Evolutionary conservation across 2,888 invertebrate genomes (phyloP).

Genomic region (Prostheceraeus crozeri): DNA sequence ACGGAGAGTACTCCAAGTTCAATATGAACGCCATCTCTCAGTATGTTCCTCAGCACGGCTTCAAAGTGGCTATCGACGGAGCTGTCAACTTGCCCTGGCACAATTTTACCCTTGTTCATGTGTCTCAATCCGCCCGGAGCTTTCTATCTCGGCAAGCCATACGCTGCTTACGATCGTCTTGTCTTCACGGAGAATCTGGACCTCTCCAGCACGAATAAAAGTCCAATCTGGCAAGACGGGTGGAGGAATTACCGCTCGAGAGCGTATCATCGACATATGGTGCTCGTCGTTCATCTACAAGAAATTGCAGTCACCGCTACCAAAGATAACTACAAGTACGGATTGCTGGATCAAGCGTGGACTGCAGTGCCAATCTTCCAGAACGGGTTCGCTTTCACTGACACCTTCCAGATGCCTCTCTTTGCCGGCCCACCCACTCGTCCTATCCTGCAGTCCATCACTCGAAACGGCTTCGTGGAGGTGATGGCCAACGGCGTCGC

Average conservation of each 20-base stretch:
- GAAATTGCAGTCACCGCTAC: conserved; percentile 49
- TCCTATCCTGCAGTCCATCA: conserved; percentile 49
- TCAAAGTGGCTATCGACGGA: conserved; percentile 52
- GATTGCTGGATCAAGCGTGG: conserved; percentile 52
- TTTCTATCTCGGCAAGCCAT: conserved; percentile 51
- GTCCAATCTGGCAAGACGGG: conserved; percentile 52
- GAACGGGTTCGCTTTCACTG: conserved; percentile 49
- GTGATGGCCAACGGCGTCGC: conserved; percentile 49
- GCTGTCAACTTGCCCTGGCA: conserved; percentile 53
- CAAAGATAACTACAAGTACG: conserved; percentile 51
- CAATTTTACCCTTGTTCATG: conserved; percentile 51
- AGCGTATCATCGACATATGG: conserved; percentile 48
- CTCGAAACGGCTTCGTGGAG: conserved; percentile 48
- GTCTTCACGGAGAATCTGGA: conserved; percentile 49
- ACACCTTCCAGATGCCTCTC: conserved; percentile 51
- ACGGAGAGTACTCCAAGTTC: conserved; percentile 46
- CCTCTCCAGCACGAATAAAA: conserved; percentile 47
- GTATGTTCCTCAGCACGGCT: conserved; percentile 50
- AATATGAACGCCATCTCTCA: conserved; percentile 49
- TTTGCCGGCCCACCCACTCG: conserved; percentile 49
- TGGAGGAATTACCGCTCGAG: conserved; percentile 51
- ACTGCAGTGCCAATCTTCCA: conserved; percentile 52
- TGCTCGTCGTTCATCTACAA: conserved; percentile 51
- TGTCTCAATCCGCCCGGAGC: conserved; percentile 54
- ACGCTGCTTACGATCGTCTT: conserved; percentile 51